Base-by-base conservation (phyloP, 2,888 invertebrate species). In the Eilema griseolum region DNA sequence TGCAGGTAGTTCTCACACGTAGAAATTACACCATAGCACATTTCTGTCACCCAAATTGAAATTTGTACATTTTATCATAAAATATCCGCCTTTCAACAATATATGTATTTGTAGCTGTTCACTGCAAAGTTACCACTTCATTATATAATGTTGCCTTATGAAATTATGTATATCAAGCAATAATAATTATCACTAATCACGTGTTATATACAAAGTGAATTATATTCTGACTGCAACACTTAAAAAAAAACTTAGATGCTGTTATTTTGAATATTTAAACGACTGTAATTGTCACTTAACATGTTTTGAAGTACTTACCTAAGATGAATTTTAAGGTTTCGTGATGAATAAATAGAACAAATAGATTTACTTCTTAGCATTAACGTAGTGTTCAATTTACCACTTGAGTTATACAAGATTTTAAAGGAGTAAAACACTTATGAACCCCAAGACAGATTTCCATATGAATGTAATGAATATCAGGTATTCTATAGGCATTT, bases 321-420 rank as follows among this genome's bases (percentile, higher is more conserved):
- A 20, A 20, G n/a, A 10, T 75, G 26, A 70, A 64, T 67, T 57
- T 66, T 52, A 59, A 62, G 12, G 61, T 65, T 68, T 52, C 60
- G 60, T 70, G 66, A 71, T 70, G 59, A 73, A 23, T 67, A 62
- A n/a, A 66, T 28, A 73, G 74, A 78, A 72, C 67, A 81, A 76
- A 81, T 62, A 62, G 67, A 24, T 63, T 72, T 78, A 62, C 60
- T 70, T 66, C n/a, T 64, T 75, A 61, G 41, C 41, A 41, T 41
- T 41, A 41, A 11, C 14, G 61, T 61, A 61, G 8, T 52, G 8
- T 52, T 52, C 46, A 20, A 46, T n/a, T 52, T 52, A 52, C n/a
- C 46, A 46, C 46, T 72, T 67, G 60, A 60, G 69, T 69, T n/a
- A 57, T 23, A 28, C 24, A 46, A 8, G n/a, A 62, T 70, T 11